Base-by-base conservation (phyloP, 1,140 invertebrate genomes). In the Drosophila bipectinata region DNA sequence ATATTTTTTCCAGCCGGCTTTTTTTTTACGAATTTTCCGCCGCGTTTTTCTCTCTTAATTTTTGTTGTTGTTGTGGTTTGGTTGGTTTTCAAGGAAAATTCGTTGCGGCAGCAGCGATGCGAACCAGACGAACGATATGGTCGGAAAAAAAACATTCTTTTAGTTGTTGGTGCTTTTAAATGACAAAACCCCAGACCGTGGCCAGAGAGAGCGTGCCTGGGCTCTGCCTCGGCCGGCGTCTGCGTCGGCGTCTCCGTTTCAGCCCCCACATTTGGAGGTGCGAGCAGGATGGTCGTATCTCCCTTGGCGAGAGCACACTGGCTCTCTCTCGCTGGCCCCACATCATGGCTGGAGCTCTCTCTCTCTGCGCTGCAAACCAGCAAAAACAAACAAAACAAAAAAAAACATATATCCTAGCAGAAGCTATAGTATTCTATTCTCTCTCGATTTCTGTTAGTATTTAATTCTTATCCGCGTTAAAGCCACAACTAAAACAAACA, bases 201-300 rank as follows among this genome's bases (percentile, higher is more conserved):
- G 9, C 10, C 3, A 37, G 34, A 37, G 34, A 37, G 34, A 12
- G 12, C 34, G 34, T 37, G 34, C 34, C 34, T 7, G 26, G 26
- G 26, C 26, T 28, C 26, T 28, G 26, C 12, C n/a, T 41, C 39
- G 8, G 41, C 41, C 41, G 41, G 15, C 41, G 41, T 18, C 41
- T 44, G n/a, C 15, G 41, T 8, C 55, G 41, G 58, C 41, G 74
- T 44, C 48, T 39, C 54, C 41, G 74, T 37, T 41, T 39, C 52
- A 41, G 56, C 60, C 45, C 68, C 63, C 58, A 63, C 82, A 34
- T 34, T 41, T 45, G 7, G 15, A 9, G 18, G 67, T 51, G 56
- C 66, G 28, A 79, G 47, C 58, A 34, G 44, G 44, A 47, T 21
- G 44, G 44, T 4, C 18, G 44, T 47, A 21, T 44, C 41, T 44